These are phyloP conservation scores for Chondrosia reniformis DNA, from an alignment of 37 sponge, comb jelly and placozoan species.

Conservation along the genomic window DNA sequence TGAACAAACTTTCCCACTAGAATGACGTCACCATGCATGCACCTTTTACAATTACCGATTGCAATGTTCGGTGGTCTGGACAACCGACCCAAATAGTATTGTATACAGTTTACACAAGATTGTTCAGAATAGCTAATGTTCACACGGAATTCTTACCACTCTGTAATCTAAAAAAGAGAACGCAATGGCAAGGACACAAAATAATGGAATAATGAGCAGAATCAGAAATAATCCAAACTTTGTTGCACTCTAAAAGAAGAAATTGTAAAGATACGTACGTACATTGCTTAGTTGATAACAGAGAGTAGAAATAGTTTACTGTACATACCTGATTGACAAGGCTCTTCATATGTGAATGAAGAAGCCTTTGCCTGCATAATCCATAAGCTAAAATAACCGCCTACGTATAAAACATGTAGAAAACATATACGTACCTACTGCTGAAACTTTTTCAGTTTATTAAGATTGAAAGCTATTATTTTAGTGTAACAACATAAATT, in stretches of 20 bases:
- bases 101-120: too few relatives aligned
- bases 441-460: neutral
- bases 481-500: too few relatives aligned
- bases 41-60: too few relatives aligned
- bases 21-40: too few relatives aligned
- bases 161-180: neutral
- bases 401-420: neutral
- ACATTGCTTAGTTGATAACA: neutral
- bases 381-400: constrained; percentile 35
- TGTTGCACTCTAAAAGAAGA: constrained; percentile 7
- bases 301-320: neutral
- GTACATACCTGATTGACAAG: constrained; percentile 23
- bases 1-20: too few relatives aligned
- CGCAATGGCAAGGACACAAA: constrained; percentile 37
- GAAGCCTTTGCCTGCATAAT: constrained; percentile 27
- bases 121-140: too few relatives aligned
- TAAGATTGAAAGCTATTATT: too few relatives aligned
- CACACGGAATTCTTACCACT: neutral
- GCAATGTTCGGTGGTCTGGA: too few relatives aligned
- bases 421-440: neutral
- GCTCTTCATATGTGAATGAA: constrained; percentile 45
- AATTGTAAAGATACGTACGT: neutral
- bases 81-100: too few relatives aligned
- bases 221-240: constrained; percentile 30
- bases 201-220: constrained; percentile 25